Evolutionary conservation across 2,888 invertebrate species (phyloP), one percentile per base, ranked within the genome.

Genomic region (Danaus chrysippus): DNA sequence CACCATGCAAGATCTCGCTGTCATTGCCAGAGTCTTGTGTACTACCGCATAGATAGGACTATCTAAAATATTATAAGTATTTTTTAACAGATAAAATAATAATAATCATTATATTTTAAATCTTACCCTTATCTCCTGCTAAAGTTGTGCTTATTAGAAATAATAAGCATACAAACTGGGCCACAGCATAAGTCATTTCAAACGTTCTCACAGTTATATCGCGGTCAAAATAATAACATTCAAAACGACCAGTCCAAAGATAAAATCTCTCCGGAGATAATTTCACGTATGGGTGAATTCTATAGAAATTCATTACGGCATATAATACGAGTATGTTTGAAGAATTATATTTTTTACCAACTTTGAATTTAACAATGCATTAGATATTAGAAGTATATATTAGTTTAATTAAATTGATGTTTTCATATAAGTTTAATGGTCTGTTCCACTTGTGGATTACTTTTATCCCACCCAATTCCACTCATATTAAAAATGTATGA

Each of bases 1-100:
- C n/a, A 70, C 74, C 90, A 91, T 90, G 63, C 91, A 91, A 0
- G 76, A 69, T 12, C 81, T 76, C 0, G 90, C 88, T 0, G 88
- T 85, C 10, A 69, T 68, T 42, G 55, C 71, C 9, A 90, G 68
- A 0, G 87, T 80, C 42, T 76, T 82, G 3, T 77, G 77, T 0
- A 89, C 82, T 8, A 87, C 73, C 0, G 72, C 67, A 0, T 76
- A 74, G 56, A 89, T 76, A 0, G 83, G 78, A 46, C 77, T 87
- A 44, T 86, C 90, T 87, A 19, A 62, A 53, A 58, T 6, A 5
- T 34, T 34, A 34, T 34, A 34, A 34, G 2, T 34, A 8, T 2
- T 34, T 34, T 34, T 5, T 6, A 34, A 34, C 0, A 1, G 23
- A 6, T 3, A 5, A 34, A 6, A 49, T 9, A 56, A 53, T 46